These are phyloP conservation scores for Lagodon rhomboides DNA, from an alignment of 2,797 vertebrate genomes.

Conservation along the genomic window DNA sequence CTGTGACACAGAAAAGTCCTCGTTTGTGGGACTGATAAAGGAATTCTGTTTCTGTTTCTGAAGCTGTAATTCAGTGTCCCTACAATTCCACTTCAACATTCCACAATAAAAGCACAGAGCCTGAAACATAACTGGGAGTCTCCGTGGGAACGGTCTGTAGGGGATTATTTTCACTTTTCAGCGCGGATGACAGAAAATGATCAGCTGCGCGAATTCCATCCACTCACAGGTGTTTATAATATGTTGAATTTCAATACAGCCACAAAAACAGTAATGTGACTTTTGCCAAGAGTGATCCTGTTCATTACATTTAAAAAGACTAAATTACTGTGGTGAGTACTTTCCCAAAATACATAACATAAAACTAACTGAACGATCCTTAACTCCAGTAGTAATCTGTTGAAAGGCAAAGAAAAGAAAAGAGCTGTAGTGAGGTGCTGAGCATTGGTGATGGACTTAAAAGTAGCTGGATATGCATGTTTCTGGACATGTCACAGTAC, in stretches of 20 bases:
- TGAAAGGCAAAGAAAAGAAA: background rate
- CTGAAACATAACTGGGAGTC: background rate
- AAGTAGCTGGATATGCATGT: too few species aligned
- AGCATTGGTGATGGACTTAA: too few species aligned
- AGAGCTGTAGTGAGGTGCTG: too few species aligned
- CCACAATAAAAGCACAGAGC: background rate
- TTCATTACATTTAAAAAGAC: background rate
- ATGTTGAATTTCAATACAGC: too few species aligned
- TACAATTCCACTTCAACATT: background rate
- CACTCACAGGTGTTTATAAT: too few species aligned
- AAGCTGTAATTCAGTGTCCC: background rate
- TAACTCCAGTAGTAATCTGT: background rate
- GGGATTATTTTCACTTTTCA: background rate
- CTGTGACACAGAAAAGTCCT: too few species aligned
- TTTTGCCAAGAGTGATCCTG: background rate
- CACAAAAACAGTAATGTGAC: background rate
- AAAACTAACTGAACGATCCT: background rate
- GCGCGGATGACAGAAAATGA: background rate
- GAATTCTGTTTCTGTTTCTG: too few species aligned
- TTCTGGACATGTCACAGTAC: too few species aligned
- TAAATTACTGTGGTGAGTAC: background rate
- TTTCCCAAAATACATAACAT: background rate
- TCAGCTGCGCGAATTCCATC: background rate
- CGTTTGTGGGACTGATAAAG: too few species aligned
- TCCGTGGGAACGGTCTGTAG: background rate